Conservation (phyloP, 2,888 invertebrate genomes). For the Cremastinae sp. region DNA sequence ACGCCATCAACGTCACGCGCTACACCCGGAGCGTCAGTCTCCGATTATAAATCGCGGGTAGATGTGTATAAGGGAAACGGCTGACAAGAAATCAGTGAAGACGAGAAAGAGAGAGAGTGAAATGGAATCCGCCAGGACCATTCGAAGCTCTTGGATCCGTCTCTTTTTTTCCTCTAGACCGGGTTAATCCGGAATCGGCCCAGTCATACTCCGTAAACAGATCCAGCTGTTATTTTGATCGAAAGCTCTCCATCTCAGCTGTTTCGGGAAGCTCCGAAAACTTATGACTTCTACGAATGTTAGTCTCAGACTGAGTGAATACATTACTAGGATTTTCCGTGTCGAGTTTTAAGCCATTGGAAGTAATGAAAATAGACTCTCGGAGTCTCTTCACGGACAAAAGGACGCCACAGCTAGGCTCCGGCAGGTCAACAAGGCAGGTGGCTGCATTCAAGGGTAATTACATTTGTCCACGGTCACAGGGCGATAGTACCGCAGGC, state of each 20-base stretch:
- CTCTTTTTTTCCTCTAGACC: no score
- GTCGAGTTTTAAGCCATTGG: background rate
- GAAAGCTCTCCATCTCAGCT: no score
- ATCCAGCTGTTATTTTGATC: no score
- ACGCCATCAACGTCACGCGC: slow-evolving; percentile 45
- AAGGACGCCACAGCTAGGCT: background rate
- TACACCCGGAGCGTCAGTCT: slow-evolving; percentile 56
- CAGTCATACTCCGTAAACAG: background rate
- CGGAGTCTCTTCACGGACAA: background rate
- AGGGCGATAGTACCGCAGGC: slow-evolving; percentile 26
- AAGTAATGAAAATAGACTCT: background rate
- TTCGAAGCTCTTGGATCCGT: background rate
- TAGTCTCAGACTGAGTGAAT: slow-evolving; percentile 7
- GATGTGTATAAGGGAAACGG: slow-evolving; percentile 46
- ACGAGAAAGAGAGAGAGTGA: slow-evolving; percentile 7
- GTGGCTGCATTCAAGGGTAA: slow-evolving; percentile 60
- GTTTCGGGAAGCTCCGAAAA: no score
- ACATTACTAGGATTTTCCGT: background rate
- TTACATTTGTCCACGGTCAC: slow-evolving; percentile 63
- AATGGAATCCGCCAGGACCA: slow-evolving; percentile 9
- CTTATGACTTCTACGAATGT: no score
- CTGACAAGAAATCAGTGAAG: slow-evolving; percentile 50
- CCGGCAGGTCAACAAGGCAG: slow-evolving; percentile 47
- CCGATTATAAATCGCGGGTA: slow-evolving; percentile 74
- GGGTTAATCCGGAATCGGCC: no score